A percentile compares a stretch with the other conserved stretches of the same genome.
Evolutionary conservation across 2,888 invertebrate genomes (phyloP).

Genomic region (Synergus japonicus): DNA sequence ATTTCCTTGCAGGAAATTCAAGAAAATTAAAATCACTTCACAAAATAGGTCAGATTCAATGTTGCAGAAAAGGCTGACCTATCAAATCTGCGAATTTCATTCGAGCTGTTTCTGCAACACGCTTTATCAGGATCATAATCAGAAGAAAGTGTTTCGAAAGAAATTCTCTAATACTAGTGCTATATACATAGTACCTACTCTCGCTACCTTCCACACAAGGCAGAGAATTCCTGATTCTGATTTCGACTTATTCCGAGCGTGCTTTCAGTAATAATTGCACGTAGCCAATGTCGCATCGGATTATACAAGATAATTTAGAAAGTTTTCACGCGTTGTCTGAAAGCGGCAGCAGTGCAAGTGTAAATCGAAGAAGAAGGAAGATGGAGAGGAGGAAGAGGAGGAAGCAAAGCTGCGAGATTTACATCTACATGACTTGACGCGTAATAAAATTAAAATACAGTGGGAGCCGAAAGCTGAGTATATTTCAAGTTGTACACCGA

Average conservation of each 20-base stretch:
- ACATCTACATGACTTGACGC: constrained; percentile 64
- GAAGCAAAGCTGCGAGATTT: constrained; percentile 58
- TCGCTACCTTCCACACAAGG: constrained; percentile 42
- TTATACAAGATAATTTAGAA: constrained; percentile 72
- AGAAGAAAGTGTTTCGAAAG: constrained; percentile 29
- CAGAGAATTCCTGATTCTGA: constrained; percentile 54
- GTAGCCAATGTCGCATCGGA: constrained; percentile 62
- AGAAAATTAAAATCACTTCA: constrained; percentile 11
- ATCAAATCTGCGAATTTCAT: constrained; percentile 26
- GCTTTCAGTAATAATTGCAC: constrained; percentile 67
- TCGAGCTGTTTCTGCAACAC: constrained; percentile 19
- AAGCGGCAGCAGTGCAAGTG: constrained; percentile 37
- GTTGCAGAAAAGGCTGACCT: constrained; percentile 12
- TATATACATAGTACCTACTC: not conserved
- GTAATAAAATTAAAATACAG: constrained; percentile 69
- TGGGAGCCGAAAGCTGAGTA: constrained; percentile 63
- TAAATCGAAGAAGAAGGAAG: constrained; percentile 42
- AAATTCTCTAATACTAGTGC: constrained; percentile 21
- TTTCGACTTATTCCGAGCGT: constrained; percentile 53
- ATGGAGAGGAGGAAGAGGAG: constrained; percentile 29
- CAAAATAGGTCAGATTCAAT: constrained; percentile 7
- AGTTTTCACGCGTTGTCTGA: constrained; percentile 58
- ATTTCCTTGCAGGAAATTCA: not conserved
- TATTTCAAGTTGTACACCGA: constrained; percentile 47
- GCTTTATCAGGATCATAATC: constrained; percentile 25